Percentiles rank a stretch among this genome's conserved stretches.
Evolutionary conservation across 2,888 invertebrate species (phyloP).

Genomic region (Gryllus longicercus): DNA sequence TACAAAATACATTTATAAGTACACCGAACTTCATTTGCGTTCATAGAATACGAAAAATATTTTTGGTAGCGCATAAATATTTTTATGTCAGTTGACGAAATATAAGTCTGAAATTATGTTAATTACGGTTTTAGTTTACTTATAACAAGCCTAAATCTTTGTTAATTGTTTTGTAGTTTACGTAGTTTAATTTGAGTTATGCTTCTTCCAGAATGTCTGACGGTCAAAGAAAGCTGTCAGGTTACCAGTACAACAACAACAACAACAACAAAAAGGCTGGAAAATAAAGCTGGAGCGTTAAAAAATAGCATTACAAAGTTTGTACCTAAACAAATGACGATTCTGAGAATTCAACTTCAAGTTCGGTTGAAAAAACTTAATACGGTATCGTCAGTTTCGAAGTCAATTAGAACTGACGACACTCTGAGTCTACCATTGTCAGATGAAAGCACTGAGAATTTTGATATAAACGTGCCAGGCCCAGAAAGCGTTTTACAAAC

Average conservation of each 20-base stretch:
- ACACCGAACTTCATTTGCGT: too few species aligned
- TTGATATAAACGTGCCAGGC: background rate
- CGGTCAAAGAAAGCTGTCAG: background rate
- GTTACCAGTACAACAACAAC: background rate
- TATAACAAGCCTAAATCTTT: background rate
- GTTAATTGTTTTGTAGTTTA: background rate
- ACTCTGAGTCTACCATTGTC: background rate
- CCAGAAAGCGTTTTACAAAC: background rate
- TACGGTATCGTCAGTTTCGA: background rate
- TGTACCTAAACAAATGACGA: constrained; percentile 18
- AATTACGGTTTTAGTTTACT: background rate
- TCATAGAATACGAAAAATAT: too few species aligned
- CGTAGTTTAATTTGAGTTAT: background rate
- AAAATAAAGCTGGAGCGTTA: background rate
- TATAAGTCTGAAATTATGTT: too few species aligned
- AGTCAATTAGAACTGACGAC: background rate
- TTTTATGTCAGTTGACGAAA: too few species aligned
- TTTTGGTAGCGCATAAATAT: too few species aligned
- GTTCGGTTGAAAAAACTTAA: background rate
- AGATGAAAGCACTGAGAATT: constrained; percentile 20
- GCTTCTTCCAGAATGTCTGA: background rate
- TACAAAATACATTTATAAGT: too few species aligned
- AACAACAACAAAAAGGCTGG: constrained; percentile 19
- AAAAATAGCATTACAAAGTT: background rate
- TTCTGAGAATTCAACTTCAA: background rate